These are phyloP conservation scores for Orchestes rusci DNA, from an alignment of 2,888 invertebrate species.

Conservation along the genomic window DNA sequence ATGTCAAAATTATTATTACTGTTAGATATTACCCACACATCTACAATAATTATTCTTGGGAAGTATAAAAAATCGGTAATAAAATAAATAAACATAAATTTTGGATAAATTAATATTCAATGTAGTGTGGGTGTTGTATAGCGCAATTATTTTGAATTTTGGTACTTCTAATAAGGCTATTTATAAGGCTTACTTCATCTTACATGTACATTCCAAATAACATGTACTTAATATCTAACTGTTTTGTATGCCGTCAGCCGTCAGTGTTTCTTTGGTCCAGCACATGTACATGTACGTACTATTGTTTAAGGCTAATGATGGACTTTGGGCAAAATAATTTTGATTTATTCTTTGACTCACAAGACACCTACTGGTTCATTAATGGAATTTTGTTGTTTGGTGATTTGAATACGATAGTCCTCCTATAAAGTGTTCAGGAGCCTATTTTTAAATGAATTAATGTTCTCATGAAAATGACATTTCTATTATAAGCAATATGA, in stretches of 20 bases:
- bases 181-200: constrained; percentile 23
- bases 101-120: constrained; percentile 19
- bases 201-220: constrained; percentile 2
- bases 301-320: constrained; percentile 16
- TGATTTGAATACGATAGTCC: no score
- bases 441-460: no score
- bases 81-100: constrained; percentile 23
- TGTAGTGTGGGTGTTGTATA: constrained; percentile 18
- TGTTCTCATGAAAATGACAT: no score
- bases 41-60: constrained; percentile 15
- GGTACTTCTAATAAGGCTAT: constrained; percentile 22
- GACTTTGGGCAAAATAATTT: constrained; percentile 5
- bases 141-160: constrained; percentile 18
- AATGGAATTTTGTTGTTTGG: constrained; percentile 5
- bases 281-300: constrained; percentile 5
- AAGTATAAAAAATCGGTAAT: constrained; percentile 21
- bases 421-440: no score
- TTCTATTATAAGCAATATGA: no score
- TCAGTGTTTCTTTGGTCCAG: constrained; percentile 15
- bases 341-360: constrained; percentile 7
- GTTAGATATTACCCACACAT: constrained; percentile 22
- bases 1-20: constrained; percentile 17
- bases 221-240: constrained; percentile 3
- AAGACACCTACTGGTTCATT: constrained; percentile 1
- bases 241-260: constrained; percentile 2